These are phyloP conservation scores for Ceratosolen fusciceps DNA, from an alignment of 1,140 invertebrate genomes.

Conservation along the genomic window DNA sequence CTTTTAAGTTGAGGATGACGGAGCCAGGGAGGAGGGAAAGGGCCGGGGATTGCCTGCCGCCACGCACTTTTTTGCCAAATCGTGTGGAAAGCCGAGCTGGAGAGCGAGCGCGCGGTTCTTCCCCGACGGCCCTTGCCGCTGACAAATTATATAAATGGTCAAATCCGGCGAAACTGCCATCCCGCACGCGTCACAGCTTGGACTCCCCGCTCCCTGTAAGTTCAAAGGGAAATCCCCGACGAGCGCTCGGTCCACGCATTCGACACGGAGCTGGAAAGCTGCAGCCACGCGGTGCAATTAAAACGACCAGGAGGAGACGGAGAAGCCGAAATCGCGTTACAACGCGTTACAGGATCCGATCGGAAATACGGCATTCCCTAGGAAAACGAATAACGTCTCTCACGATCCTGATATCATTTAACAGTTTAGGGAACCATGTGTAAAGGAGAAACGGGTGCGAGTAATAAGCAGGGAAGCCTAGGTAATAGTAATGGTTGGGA, in stretches of 20 bases:
- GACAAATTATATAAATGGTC: slow-evolving; percentile 70
- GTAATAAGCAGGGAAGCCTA: not conserved
- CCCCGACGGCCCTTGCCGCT: slow-evolving; percentile 62
- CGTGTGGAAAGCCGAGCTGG: slow-evolving; percentile 65
- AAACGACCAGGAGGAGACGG: too few relatives aligned
- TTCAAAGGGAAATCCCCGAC: too few relatives aligned
- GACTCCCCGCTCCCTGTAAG: not conserved
- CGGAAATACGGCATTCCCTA: too few relatives aligned
- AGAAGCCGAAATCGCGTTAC: too few relatives aligned
- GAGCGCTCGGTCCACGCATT: too few relatives aligned
- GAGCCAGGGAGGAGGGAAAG: slow-evolving; percentile 39
- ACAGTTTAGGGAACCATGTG: not conserved
- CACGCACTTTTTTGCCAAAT: slow-evolving; percentile 69
- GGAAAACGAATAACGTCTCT: too few relatives aligned
- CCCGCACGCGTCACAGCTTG: not conserved
- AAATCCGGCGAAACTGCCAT: slow-evolving; percentile 52
- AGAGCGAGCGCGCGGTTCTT: too few relatives aligned
- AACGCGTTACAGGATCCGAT: too few relatives aligned
- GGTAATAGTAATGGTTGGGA: not conserved
- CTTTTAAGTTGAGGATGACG: too few relatives aligned
- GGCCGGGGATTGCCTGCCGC: slow-evolving; percentile 54
- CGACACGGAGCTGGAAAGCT: not conserved
- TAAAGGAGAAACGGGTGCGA: not conserved
- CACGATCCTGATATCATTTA: not conserved
- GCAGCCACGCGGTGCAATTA: too few relatives aligned